Base-by-base conservation (phyloP, 2,888 invertebrate species). In the Nymphalis polychloros region DNA sequence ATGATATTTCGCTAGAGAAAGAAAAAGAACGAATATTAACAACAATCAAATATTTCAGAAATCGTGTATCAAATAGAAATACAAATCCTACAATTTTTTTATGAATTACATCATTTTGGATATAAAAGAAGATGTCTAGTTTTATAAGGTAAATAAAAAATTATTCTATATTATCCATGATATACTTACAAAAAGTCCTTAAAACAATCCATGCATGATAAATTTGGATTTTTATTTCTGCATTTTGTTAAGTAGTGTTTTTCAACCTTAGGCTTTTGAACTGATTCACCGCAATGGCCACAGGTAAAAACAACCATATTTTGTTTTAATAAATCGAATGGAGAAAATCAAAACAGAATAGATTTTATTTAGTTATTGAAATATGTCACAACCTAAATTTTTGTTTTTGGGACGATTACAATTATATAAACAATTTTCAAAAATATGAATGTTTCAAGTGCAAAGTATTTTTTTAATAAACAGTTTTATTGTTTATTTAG, bases 281-380 rank as follows among this genome's bases (percentile, higher is more conserved):
- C 88, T 50, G 97, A 95, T 71, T 97, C 97, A 0, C 98, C 98
- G 84, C 99, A 99, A 76, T 96, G 94, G 78, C 97, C 96, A 86
- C 99, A 99, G 16, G 97, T 97, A 85, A 99, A 99, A 64, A 97
- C 96, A 55, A 99, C 99, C 99, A 99, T 99, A 57, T 76, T 74
- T 70, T 61, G 57, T n/a, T 46, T 31, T 6, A 31, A 23, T 48
- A 17, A 62, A 68, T 47, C 13, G 23, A 17, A 27, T 20, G 53
- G 10, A 19, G 1, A 35, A 41, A 41, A 19, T 19, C 10, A 57
- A 57, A 41, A 4, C n/a, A 35, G 27, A 31, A 35, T 31, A 57
- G 53, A 55, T 31, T 57, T 41, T 57, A 41, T 19, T 41, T 57
- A 35, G 8, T 57, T 31, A 41, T 48, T 46, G 16, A n/a, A 61